Evolutionary conservation across 2,113 vertebrate genomes (phyloP), one percentile per base, ranked within the genome.

Genomic region (Hippocampus guttulatus): DNA sequence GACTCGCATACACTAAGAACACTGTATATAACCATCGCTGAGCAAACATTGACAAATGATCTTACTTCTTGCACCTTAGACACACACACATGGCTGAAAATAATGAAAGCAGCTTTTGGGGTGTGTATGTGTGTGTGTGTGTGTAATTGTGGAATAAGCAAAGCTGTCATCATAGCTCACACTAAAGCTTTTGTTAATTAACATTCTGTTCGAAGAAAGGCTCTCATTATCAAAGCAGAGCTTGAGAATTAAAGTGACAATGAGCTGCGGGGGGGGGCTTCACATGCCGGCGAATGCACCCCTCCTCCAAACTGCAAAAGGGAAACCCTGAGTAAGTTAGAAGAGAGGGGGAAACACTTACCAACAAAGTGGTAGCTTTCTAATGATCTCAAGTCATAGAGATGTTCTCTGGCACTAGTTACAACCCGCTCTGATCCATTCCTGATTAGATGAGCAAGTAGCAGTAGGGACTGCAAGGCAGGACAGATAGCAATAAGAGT

Each of bases 301-400:
- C 25, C 25, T 67, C 21, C 2, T 61, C n/a, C 38, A 52, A 71
- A 23, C n/a, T 64, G 15, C 3, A 41, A 12, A 93, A 38, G 91
- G 40, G 91, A 71, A 90, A 91, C 84, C 91, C 89, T 88, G 88
- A 88, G 90, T 88, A 90, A 90, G 91, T 9, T 5, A n/a, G 2
- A 67, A 1, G 51, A 38, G 25, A 0, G 58, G 8, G 58, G 1
- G 2, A 20, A 54, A 67, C 3, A 58, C 86, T 95, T 93, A 96
- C 97, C 97, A 92, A 98, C 93, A 93, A 92, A 98, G 92, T 98
- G 96, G 91, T 97, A 99, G 93, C 96, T 98, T 94, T 98, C 96
- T 90, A 98, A 92, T 80, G 96, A 97, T 88, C 96, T 94, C 88
- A 98, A 93, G 93, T 99, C 97, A 92, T 98, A 99, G 90, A 98